Evolutionary conservation across 2,888 invertebrate species (phyloP), one percentile per base, ranked within the genome.

Genomic region (Clepsis dumicolana): DNA sequence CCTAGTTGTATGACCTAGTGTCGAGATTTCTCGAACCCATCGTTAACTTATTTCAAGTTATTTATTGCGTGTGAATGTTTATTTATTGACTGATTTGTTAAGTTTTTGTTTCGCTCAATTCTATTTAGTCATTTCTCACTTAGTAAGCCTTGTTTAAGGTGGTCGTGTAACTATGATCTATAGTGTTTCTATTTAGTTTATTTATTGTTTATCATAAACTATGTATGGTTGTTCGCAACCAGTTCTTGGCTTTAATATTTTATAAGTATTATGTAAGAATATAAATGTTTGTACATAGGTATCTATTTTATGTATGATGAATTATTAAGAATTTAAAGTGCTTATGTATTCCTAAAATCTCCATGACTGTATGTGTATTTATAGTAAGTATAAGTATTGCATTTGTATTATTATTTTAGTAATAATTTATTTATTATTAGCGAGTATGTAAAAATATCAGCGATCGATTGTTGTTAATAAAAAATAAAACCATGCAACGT

Each of bases 171-270:
- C 77, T 83, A 81, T 80, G 29, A 75, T 73, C 73, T 72, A 78
- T 79, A 79, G 77, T 76, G 60, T 73, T 74, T 72, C 67, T 29
- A 35, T 70, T 53, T 77, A 73, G 60, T 72, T 38, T 65, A 75
- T 76, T 72, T 74, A 71, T 74, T 74, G 50, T 57, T 71, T 68
- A 64, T 74, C 73, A 72, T 64, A 69, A 71, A 69, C 21, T 78
- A 75, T 79, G 53, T 79, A 75, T 77, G 75, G 76, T 77, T 79
- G 73, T 56, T 73, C 24, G 32, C 61, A 71, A 81, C 80, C 79
- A 81, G 84, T 86, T 85, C 86, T 84, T 88, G 89, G 90, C 90
- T 90, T 90, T 91, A 90, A 91, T 90, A 87, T 85, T 80, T 77
- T 83, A 35, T 90, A 89, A 87, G 87, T 85, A 72, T 77, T 78